Base-by-base conservation (phyloP, 2,888 invertebrate species). In the Volucella zonaria region DNA sequence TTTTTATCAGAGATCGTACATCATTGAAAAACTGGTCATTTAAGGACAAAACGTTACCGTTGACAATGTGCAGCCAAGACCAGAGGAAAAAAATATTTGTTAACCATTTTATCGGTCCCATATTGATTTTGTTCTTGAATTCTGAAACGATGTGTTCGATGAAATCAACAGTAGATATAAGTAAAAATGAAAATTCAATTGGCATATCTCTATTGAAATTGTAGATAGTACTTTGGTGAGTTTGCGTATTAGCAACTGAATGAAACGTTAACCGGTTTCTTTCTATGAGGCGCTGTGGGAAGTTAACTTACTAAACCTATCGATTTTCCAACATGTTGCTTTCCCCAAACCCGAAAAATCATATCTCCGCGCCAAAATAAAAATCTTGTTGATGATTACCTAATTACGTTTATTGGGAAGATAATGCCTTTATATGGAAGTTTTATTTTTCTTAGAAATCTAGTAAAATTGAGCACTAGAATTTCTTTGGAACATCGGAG, bases 21-120 rank as follows among this genome's bases (percentile, higher is more conserved):
- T 93, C 93, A 86, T 93, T 92, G 87, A 93, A 93, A 88, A 93
- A 93, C 67, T 92, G 92, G 52, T 92, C 91, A 80, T 91, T 91
- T 43, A 91, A 81, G 43, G 89, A 88, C 51, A 90, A 42, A 3
- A 87, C 87, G 45, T 88, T 87, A 3, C 87, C 80, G 51, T 87
- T 86, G 6, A 82, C 88, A 49, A 86, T 10, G 42, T 86, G 82
- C 14, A 82, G 59, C n/a, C 64, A 64, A 8, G 47, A 52, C 61
- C 66, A 81, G n/a, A 68, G 45, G 10, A 85, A 43, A 15, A 85
- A 42, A 49, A 85, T n/a, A 68, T 77, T 85, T 9, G 51, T 42
- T 51, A 83, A 45, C 71, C 79, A 75, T 51, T 79, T 79, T 38
- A 40, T 18, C 58, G 66, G 23, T 54, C 75, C 79, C 83, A 83